Conservation (phyloP, 2,113 vertebrate genomes). For the Blennius ocellaris region DNA sequence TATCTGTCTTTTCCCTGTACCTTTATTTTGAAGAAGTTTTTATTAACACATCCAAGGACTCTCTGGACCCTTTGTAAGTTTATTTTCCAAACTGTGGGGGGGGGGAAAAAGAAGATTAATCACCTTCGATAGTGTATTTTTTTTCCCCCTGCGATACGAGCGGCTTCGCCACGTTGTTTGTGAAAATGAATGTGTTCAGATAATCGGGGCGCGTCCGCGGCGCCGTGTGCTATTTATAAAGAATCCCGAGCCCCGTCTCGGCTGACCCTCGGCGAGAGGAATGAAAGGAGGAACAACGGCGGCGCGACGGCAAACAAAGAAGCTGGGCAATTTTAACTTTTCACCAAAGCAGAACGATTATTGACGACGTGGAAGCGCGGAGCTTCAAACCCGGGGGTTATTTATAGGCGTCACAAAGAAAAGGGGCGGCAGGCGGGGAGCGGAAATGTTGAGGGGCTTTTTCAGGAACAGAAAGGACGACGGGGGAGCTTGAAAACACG, state of each 20-base stretch:
- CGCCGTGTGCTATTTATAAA: conserved; percentile 50
- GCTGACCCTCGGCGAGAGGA: conserved; percentile 35
- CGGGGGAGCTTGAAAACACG: conserved; percentile 16
- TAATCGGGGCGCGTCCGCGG: conserved; percentile 10
- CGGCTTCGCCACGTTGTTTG: conserved; percentile 13
- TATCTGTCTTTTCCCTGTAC: too few species aligned
- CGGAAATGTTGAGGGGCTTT: conserved; percentile 28
- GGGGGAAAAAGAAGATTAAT: conserved; percentile 13
- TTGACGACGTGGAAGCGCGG: conserved; percentile 46
- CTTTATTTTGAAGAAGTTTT: not conserved
- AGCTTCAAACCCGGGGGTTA: conserved; percentile 54
- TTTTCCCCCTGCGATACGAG: not conserved
- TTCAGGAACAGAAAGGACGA: conserved; percentile 51
- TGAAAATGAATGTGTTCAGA: conserved; percentile 30
- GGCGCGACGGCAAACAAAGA: conserved; percentile 27
- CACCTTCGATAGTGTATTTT: conserved; percentile 19
- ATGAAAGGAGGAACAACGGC: conserved; percentile 31
- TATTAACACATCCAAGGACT: not conserved
- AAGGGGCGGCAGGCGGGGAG: conserved; percentile 28
- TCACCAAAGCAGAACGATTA: conserved; percentile 64
- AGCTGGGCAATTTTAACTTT: conserved; percentile 43
- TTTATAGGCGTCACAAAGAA: conserved; percentile 58
- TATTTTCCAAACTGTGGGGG: not conserved
- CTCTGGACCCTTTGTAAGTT: not conserved
- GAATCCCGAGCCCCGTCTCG: conserved; percentile 15